Evolutionary conservation across 2,888 invertebrate genomes (phyloP).

Genomic region (Orchesella flavescens): DNA sequence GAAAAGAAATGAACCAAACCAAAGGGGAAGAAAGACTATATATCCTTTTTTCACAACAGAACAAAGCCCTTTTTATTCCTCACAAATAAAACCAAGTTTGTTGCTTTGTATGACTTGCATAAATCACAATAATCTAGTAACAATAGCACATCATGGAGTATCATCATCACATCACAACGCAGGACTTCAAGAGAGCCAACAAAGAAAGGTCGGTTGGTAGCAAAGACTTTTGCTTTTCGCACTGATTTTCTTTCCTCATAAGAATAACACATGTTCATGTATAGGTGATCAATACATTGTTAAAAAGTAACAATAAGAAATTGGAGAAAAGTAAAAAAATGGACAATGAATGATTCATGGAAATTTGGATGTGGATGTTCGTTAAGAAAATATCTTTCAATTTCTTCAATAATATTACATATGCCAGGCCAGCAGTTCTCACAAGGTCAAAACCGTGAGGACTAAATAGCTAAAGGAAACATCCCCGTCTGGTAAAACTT

Average conservation of each 20-base stretch:
- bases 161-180: neutral
- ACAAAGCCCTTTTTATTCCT: slow-evolving; percentile 24
- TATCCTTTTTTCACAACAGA: slow-evolving; percentile 32
- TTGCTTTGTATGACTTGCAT: slow-evolving; percentile 43
- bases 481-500: too few species aligned
- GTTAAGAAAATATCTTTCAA: neutral
- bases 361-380: neutral
- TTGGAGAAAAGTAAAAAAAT: slow-evolving; percentile 20
- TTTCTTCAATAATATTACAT: too few species aligned
- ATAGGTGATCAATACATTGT: too few species aligned
- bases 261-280: too few species aligned
- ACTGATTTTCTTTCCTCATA: too few species aligned
- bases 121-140: slow-evolving; percentile 51
- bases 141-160: slow-evolving; percentile 35
- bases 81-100: neutral
- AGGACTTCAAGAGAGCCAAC: neutral
- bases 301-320: slow-evolving; percentile 10
- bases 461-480: neutral
- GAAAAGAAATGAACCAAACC: neutral
- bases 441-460: slow-evolving; percentile 8
- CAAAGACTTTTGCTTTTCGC: too few species aligned
- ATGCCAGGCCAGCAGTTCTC: neutral
- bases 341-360: slow-evolving; percentile 24
- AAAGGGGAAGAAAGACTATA: slow-evolving; percentile 17
- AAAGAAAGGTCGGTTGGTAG: neutral